A percentile compares a stretch with the other conserved stretches of the same genome.
Conservation (phyloP, 1,140 invertebrate genomes). For the Zaprionus tsacasi region DNA sequence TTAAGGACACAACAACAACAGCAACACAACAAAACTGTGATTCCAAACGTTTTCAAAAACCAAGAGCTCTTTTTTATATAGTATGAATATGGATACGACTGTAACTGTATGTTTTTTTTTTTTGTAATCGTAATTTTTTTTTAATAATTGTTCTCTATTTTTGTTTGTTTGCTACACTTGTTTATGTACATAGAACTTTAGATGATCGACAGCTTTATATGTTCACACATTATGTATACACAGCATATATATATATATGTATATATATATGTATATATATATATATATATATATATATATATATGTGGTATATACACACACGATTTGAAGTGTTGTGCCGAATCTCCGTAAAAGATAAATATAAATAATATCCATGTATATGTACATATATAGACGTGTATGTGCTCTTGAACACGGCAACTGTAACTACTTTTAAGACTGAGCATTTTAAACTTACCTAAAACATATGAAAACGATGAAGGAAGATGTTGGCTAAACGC, state of each 20-base stretch:
- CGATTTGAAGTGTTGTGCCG: not conserved
- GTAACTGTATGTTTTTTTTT: constrained; percentile 12
- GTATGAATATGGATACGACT: constrained; percentile 15
- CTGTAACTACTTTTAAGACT: constrained; percentile 56
- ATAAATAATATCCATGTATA: not conserved
- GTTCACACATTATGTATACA: constrained; percentile 5
- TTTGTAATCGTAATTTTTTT: constrained; percentile 8
- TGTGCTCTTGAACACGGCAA: constrained; percentile 31
- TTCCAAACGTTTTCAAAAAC: constrained; percentile 73
- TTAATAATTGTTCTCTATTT: not conserved
- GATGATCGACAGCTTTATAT: not conserved
- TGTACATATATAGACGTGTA: constrained; percentile 14
- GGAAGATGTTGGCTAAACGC: too few relatives aligned
- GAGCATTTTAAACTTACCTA: constrained; percentile 33
- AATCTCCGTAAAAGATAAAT: constrained; percentile 1
- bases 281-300: not conserved
- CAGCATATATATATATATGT: not conserved
- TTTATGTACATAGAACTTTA: constrained; percentile 20
- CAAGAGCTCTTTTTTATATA: constrained; percentile 21
- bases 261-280: constrained; percentile 1
- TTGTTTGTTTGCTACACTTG: constrained; percentile 25
- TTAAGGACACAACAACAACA: constrained; percentile 35
- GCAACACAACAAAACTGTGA: constrained; percentile 78
- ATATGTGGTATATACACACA: not conserved
- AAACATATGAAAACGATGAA: not conserved